Evolutionary conservation across 2,113 vertebrate genomes (phyloP).

Genomic region (Halcyon senegalensis): DNA sequence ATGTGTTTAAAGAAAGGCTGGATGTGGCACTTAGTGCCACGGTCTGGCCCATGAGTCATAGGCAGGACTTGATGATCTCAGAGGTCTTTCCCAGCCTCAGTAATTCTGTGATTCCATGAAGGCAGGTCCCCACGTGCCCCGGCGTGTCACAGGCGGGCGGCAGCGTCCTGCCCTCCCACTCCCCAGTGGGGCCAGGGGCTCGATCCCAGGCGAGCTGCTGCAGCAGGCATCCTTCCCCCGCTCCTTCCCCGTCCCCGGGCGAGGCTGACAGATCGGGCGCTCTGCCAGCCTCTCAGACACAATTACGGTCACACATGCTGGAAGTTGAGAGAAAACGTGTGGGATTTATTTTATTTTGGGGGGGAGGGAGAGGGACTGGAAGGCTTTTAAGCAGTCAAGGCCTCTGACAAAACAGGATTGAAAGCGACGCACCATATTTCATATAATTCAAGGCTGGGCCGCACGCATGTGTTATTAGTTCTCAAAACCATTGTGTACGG

Average conservation of each 20-base stretch:
- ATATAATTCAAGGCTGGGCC: slow-evolving; percentile 28
- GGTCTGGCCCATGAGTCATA: too few relatives aligned
- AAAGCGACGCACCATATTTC: slow-evolving; percentile 33
- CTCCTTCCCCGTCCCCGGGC: neutral
- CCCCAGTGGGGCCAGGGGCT: fast-evolving
- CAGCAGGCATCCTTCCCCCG: neutral
- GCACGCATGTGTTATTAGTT: slow-evolving; percentile 31
- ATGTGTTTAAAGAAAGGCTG: too few relatives aligned
- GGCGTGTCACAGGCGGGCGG: fast-evolving
- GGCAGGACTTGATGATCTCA: too few relatives aligned
- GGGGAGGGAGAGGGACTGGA: neutral
- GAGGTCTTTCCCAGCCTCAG: too few relatives aligned
- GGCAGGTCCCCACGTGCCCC: neutral
- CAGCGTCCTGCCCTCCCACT: neutral
- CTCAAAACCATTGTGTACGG: slow-evolving; percentile 13
- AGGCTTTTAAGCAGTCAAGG: slow-evolving; percentile 38
- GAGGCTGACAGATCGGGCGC: slow-evolving; percentile 11
- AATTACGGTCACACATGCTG: slow-evolving; percentile 21
- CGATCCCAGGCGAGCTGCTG: neutral
- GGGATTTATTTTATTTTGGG: slow-evolving; percentile 9
- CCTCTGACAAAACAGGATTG: slow-evolving; percentile 24
- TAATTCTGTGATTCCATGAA: neutral
- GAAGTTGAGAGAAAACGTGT: slow-evolving; percentile 23
- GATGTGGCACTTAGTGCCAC: too few relatives aligned
- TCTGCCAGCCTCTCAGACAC: slow-evolving; percentile 35